Percentiles rank a stretch among this genome's conserved stretches.
phyloP scores from a whole-genome alignment of 2,888 invertebrate species.

The Cephonodes hylas region DNA sequence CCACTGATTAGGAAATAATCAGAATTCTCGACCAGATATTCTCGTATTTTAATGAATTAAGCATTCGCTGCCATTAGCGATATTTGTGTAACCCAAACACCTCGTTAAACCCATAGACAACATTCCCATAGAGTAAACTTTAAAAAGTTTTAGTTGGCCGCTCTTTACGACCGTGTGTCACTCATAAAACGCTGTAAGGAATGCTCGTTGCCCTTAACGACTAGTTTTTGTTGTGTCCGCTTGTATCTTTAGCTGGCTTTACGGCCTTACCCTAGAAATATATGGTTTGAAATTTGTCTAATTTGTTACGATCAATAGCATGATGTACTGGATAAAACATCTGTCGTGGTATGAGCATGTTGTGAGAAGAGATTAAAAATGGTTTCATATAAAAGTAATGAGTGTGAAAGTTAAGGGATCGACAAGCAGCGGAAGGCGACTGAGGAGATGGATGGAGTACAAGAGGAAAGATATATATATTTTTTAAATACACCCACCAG shows the following conservation, averaged over 20 bases:
- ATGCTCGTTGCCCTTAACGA: constrained; percentile 34
- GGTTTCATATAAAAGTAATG: no score
- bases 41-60: not conserved
- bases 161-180: constrained; percentile 32
- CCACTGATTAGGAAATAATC: not conserved
- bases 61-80: not conserved
- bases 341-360: no score
- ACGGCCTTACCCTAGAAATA: constrained; percentile 11
- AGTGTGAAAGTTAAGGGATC: no score
- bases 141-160: constrained; percentile 17
- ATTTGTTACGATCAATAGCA: not conserved
- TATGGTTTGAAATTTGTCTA: constrained; percentile 1
- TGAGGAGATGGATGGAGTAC: no score
- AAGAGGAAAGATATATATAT: no score
- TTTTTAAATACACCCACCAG: no score
- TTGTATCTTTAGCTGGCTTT: constrained; percentile 25
- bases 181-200: constrained; percentile 34
- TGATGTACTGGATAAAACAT: not conserved
- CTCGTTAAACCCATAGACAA: constrained; percentile 20
- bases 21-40: not conserved
- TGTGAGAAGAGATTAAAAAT: no score
- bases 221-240: constrained; percentile 36
- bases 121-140: not conserved
- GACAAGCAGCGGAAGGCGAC: no score
- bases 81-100: constrained; percentile 19